Evolutionary conservation across 1,140 invertebrate species (phyloP).

Genomic region (Spodoptera frugiperda): DNA sequence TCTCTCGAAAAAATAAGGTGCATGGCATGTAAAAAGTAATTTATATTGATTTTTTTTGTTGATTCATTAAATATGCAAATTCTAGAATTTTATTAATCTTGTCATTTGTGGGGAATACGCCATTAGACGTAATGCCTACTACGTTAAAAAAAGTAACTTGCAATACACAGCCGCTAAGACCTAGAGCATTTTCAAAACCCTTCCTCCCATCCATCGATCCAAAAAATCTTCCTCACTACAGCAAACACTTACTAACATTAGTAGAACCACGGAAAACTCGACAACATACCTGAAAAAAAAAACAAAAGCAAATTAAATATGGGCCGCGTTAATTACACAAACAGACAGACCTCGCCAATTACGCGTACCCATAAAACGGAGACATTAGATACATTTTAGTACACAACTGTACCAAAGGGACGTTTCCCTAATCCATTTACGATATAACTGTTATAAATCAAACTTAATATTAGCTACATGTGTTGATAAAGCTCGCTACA

Average conservation of each 20-base stretch:
- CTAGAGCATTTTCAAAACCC: not conserved
- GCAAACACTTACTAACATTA: constrained; percentile 33
- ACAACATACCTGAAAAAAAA: constrained; percentile 63
- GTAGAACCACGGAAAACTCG: constrained; percentile 8
- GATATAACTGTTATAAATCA: constrained; percentile 85
- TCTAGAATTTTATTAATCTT: no score
- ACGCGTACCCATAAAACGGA: constrained; percentile 68
- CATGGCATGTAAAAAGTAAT: no score
- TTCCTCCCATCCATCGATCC: not conserved
- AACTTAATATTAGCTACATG: constrained; percentile 83
- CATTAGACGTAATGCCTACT: no score
- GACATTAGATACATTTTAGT: constrained; percentile 62
- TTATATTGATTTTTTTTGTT: no score
- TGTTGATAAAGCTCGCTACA: constrained; percentile 76
- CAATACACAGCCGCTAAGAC: no score
- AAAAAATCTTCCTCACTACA: not conserved
- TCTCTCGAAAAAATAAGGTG: no score
- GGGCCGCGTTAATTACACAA: constrained; percentile 56
- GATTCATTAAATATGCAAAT: no score
- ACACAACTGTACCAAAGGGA: constrained; percentile 69
- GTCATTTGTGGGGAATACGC: no score
- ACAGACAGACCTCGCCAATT: constrained; percentile 62
- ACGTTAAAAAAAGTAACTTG: no score
- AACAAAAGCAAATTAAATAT: constrained; percentile 55
- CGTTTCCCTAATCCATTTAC: constrained; percentile 83